Conservation (phyloP, 2,888 invertebrate genomes). For the Agrochola circellaris region DNA sequence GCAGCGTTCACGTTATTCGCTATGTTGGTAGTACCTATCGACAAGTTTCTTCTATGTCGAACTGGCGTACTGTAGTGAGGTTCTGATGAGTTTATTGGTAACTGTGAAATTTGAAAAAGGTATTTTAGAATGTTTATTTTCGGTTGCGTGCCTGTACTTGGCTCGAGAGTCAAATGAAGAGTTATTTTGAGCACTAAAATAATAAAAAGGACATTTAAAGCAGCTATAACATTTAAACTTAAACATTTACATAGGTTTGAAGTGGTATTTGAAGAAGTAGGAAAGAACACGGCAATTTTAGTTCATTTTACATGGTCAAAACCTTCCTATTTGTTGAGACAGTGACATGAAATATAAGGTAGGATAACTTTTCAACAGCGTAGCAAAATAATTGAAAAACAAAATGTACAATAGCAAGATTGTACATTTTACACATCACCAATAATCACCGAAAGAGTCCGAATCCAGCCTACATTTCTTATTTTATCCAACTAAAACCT, state of each 20-base stretch:
- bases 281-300: background rate
- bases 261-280: background rate
- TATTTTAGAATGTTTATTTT: background rate
- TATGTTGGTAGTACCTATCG: conserved; percentile 87
- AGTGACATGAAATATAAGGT: background rate
- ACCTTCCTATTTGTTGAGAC: too few species aligned
- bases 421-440: too few species aligned
- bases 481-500: too few species aligned
- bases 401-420: background rate
- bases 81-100: conserved; percentile 83
- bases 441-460: background rate
- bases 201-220: background rate
- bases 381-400: too few species aligned
- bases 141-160: background rate
- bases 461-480: background rate
- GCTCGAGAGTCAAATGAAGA: background rate
- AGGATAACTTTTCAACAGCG: background rate
- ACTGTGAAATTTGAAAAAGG: conserved; percentile 61
- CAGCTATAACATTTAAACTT: background rate
- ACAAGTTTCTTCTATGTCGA: conserved; percentile 86
- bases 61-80: conserved; percentile 90
- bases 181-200: background rate
- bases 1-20: conserved; percentile 79
- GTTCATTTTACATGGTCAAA: background rate
- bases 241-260: background rate